Evolutionary conservation across 2,113 vertebrate genomes (phyloP).

Genomic region (Tursiops truncatus): DNA sequence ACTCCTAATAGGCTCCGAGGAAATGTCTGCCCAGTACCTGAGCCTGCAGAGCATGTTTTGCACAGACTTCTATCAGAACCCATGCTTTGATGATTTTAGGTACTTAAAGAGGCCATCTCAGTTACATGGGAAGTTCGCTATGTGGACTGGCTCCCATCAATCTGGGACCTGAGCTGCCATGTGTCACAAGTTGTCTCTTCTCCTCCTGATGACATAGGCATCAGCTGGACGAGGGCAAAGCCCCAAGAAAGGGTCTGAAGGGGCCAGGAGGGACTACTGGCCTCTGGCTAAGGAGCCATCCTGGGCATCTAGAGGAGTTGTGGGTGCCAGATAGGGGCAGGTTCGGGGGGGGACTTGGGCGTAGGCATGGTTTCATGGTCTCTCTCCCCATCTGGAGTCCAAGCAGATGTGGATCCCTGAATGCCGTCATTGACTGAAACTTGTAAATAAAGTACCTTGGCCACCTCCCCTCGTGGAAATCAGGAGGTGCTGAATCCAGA

Average conservation of each 20-base stretch:
- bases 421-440: not conserved
- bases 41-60: fast-evolving
- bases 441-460: not conserved
- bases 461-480: not conserved
- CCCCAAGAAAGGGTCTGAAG: not conserved
- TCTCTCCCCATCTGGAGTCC: not conserved
- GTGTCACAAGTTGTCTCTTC: not conserved
- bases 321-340: not conserved
- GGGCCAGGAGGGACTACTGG: not conserved
- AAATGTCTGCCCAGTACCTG: fast-evolving
- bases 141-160: not conserved
- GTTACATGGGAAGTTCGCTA: not conserved
- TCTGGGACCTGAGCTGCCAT: not conserved
- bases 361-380: not conserved
- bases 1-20: not conserved
- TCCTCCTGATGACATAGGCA: not conserved
- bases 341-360: not conserved
- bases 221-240: not conserved
- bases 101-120: too few relatives aligned
- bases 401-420: not conserved
- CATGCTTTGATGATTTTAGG: not conserved
- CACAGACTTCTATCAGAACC: not conserved
- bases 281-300: not conserved
- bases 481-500: not conserved
- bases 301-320: not conserved